Evolutionary conservation across 2,888 invertebrate species (phyloP).

Genomic region (Lasioglossum zephyrum): DNA sequence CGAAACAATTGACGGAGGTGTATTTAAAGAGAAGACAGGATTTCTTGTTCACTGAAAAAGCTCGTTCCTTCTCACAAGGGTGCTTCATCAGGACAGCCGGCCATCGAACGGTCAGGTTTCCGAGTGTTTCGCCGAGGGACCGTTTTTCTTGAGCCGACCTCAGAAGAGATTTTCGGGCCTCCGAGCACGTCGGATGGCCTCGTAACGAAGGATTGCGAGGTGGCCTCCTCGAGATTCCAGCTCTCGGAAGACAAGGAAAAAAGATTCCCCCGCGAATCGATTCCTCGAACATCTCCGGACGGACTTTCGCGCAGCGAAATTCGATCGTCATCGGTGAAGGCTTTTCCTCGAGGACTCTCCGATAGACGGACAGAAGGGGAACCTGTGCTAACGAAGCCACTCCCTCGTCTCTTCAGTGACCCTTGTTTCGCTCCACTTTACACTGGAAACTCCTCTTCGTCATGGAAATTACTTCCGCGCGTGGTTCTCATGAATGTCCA

Average conservation of each 20-base stretch:
- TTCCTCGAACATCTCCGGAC: conserved; percentile 53
- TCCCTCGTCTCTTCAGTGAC: conserved; percentile 66
- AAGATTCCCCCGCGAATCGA: conserved; percentile 49
- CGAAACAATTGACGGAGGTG: not conserved
- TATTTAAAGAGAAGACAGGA: conserved; percentile 11
- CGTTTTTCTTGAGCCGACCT: conserved; percentile 42
- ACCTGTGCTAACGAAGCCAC: conserved; percentile 71
- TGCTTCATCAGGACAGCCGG: conserved; percentile 68
- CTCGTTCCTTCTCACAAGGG: conserved; percentile 64
- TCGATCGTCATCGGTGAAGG: conserved; percentile 71
- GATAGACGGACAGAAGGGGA: conserved; percentile 46
- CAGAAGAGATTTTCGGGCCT: conserved; percentile 29
- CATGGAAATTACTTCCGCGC: conserved; percentile 64
- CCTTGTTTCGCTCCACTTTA: conserved; percentile 65
- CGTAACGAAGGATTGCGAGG: conserved; percentile 54
- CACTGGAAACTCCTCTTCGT: conserved; percentile 57
- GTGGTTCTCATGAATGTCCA: conserved; percentile 50
- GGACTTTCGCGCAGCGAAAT: conserved; percentile 56
- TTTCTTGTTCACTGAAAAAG: conserved; percentile 57
- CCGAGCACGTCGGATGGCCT: conserved; percentile 17
- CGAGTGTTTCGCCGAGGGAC: conserved; percentile 47
- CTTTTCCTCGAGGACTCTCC: conserved; percentile 69
- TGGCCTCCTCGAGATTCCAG: conserved; percentile 15
- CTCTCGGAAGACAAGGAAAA: conserved; percentile 18
- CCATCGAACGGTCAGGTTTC: conserved; percentile 59